Base-by-base conservation (phyloP, 2,888 invertebrate species). In the Marronus borbonicus region DNA sequence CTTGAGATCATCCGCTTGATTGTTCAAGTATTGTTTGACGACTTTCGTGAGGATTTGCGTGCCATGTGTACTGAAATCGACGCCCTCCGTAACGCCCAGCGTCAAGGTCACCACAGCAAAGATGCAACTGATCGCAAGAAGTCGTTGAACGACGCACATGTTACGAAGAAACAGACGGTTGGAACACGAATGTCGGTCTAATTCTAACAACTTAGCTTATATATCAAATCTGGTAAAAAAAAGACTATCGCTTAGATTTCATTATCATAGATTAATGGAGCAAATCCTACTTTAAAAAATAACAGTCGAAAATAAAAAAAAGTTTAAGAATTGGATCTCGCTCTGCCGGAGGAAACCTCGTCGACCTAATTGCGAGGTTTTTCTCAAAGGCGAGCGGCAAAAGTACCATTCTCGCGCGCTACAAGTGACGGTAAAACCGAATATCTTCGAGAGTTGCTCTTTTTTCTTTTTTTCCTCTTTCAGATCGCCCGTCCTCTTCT, bases 1-100 rank as follows among this genome's bases (percentile, higher is more conserved):
- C 79, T 91, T 90, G 78, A 92, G 83, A 84, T 92, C 92, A 81
- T 91, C 91, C 24, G 88, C 86, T 78, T 88, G 89, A 55, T 89
- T 87, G 79, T 90, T 90, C 55, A 93, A 84, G 81, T 90, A 87
- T 81, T 92, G 91, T 76, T 91, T 89, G 64, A 93, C 88, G 44
- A 91, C 89, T 82, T 88, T 87, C 17, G 86, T 82, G 24, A 87
- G 77, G 60, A 87, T 85, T 74, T 86, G 86, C 39, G 87, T 68
- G n/a, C 82, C 82, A 79, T 87, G 84, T n/a, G 82, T 81, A 70
- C 83, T 77, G 79, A 85, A 85, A 39, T 84, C 82, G 20, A 82
- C 85, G 75, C 84, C 84, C 3, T 81, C 82, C 64, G 81, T 66
- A 65, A 80, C 79, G 17, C 77, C 72, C 66, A 78, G 76, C 64